Evolutionary conservation across 2,113 vertebrate genomes (phyloP).

Genomic region (Notarius quadriscutis): DNA sequence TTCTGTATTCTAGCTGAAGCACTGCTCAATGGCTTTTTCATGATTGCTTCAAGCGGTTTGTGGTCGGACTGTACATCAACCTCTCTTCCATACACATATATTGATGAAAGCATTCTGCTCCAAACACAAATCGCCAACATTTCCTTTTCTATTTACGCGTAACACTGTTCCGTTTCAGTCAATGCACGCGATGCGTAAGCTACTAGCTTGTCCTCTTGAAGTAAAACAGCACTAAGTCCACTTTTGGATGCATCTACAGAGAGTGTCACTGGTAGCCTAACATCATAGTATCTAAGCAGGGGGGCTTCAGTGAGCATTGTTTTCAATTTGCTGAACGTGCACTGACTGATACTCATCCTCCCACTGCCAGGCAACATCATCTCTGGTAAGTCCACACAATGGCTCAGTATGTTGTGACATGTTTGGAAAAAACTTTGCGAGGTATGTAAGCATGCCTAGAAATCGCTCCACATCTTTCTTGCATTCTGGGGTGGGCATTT

Average conservation of each 20-base stretch:
- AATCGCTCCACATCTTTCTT: not conserved
- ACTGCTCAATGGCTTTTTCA: constrained; percentile 29
- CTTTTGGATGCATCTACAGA: constrained; percentile 11
- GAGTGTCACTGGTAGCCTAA: not conserved
- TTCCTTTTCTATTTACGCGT: not conserved
- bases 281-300: constrained; percentile 9
- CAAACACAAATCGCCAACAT: constrained; percentile 12
- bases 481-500: not conserved
- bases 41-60: not conserved
- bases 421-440: not conserved
- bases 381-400: not conserved
- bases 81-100: not conserved
- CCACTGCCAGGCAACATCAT: constrained; percentile 4
- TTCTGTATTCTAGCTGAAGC: constrained; percentile 26
- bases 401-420: constrained; percentile 7
- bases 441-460: not conserved
- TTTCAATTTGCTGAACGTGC: not conserved
- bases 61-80: not conserved
- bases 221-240: not conserved
- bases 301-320: not conserved
- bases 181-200: not conserved
- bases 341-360: not conserved
- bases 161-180: constrained; percentile 29
- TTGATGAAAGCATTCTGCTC: not conserved
- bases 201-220: constrained; percentile 5